Evolutionary conservation across 2,888 invertebrate genomes (phyloP).

Genomic region (Lepidocyrtoides sp.): DNA sequence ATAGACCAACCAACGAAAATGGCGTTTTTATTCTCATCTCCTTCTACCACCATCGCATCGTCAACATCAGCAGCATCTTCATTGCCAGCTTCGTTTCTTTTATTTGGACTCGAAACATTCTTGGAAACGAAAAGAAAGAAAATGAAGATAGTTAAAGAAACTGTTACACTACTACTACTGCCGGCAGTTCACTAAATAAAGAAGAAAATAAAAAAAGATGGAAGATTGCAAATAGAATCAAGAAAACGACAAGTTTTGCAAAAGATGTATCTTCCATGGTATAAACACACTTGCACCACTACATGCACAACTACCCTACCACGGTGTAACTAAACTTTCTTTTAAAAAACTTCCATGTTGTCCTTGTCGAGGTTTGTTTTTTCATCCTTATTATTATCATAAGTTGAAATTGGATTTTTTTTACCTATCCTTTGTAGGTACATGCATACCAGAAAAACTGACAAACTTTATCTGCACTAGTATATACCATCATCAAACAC

Average conservation of each 20-base stretch:
- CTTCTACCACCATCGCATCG: neutral
- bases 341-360: slow-evolving; percentile 63
- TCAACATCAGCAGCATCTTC: neutral
- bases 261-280: slow-evolving; percentile 9
- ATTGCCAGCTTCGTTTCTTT: slow-evolving; percentile 22
- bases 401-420: slow-evolving; percentile 71
- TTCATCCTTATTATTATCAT: slow-evolving; percentile 72
- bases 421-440: no score
- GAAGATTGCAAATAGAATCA: slow-evolving; percentile 48
- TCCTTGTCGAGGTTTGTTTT: slow-evolving; percentile 68
- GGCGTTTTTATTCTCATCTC: slow-evolving; percentile 14
- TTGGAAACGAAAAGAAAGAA: slow-evolving; percentile 2
- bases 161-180: slow-evolving; percentile 1
- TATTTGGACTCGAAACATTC: slow-evolving; percentile 1
- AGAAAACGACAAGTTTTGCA: slow-evolving; percentile 35
- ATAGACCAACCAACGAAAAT: neutral
- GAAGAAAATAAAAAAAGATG: slow-evolving; percentile 13
- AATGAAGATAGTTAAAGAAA: slow-evolving; percentile 24
- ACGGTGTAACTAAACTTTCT: slow-evolving; percentile 53
- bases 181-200: slow-evolving; percentile 9
- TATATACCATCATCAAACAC: neutral
- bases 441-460: neutral
- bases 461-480: neutral
- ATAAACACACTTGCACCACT: neutral
- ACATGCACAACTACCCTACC: neutral